A percentile compares a stretch with the other conserved stretches of the same genome.
These are phyloP conservation scores for Neodiprion fabricii DNA, from an alignment of 1,140 invertebrate genomes.

Conservation along the genomic window DNA sequence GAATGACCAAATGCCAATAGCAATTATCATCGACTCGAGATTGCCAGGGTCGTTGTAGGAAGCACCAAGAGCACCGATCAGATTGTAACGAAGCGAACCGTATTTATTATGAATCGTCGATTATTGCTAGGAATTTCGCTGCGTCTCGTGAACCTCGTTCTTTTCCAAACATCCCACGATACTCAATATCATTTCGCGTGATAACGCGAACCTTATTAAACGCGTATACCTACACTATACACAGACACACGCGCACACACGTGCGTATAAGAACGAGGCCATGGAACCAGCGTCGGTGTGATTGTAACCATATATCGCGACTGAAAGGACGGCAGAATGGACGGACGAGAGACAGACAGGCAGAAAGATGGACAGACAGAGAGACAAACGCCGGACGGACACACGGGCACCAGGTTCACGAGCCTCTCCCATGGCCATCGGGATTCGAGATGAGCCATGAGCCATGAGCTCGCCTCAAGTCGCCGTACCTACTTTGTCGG, in stretches of 20 bases:
- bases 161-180: constrained; percentile 53
- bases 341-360: no score
- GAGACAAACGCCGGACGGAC: neutral
- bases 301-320: constrained; percentile 60
- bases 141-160: constrained; percentile 38
- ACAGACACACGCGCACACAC: no score
- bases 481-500: neutral
- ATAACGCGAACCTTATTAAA: constrained; percentile 38
- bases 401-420: neutral
- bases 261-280: neutral
- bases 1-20: no score
- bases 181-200: constrained; percentile 56
- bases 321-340: constrained; percentile 42
- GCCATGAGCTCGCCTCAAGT: neutral
- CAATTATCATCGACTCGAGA: no score
- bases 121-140: constrained; percentile 43
- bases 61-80: no score
- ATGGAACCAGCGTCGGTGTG: constrained; percentile 20
- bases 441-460: constrained; percentile 1
- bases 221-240: no score
- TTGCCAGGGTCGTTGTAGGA: no score
- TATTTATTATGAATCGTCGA: constrained; percentile 16
- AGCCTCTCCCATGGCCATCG: constrained; percentile 6
- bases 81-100: neutral
- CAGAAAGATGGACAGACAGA: no score